Percentiles rank a stretch among this genome's conserved stretches.
Evolutionary conservation across 2,797 vertebrate genomes (phyloP).

Genomic region (Acrossocheilus wenchowensis): DNA sequence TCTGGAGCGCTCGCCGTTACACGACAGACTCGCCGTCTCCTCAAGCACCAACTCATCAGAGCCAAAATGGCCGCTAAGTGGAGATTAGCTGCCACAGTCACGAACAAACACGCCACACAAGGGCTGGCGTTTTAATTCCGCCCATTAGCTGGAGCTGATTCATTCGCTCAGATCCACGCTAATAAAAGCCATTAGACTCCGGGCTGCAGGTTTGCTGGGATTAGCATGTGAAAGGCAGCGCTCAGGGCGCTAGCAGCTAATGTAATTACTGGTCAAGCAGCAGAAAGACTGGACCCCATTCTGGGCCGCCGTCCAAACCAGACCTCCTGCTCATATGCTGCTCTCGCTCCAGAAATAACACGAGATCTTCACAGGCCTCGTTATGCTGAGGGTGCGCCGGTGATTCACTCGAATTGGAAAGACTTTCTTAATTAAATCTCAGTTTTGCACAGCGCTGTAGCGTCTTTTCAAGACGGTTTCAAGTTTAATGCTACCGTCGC

Average conservation of each 20-base stretch:
- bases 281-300: slow-evolving; percentile 13
- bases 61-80: not conserved
- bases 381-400: not conserved
- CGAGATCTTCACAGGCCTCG: not conserved
- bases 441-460: too few relatives aligned
- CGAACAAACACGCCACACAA: not conserved
- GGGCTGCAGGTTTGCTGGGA: slow-evolving; percentile 58
- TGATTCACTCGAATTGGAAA: not conserved
- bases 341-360: slow-evolving; percentile 3
- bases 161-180: slow-evolving; percentile 49
- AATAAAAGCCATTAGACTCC: slow-evolving; percentile 66
- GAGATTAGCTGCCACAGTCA: slow-evolving; percentile 20
- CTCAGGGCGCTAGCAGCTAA: slow-evolving; percentile 61
- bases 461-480: not conserved
- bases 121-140: not conserved
- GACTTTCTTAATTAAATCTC: too few relatives aligned
- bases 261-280: slow-evolving; percentile 65
- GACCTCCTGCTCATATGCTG: not conserved
- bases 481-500: not conserved
- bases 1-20: not conserved
- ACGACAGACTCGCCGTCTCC: not conserved
- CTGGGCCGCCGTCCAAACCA: not conserved
- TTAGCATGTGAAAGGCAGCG: slow-evolving; percentile 64
- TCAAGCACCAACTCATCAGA: not conserved
- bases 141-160: slow-evolving; percentile 15